Conservation (phyloP, 2,888 invertebrate genomes). For the Gortyna flavago region DNA sequence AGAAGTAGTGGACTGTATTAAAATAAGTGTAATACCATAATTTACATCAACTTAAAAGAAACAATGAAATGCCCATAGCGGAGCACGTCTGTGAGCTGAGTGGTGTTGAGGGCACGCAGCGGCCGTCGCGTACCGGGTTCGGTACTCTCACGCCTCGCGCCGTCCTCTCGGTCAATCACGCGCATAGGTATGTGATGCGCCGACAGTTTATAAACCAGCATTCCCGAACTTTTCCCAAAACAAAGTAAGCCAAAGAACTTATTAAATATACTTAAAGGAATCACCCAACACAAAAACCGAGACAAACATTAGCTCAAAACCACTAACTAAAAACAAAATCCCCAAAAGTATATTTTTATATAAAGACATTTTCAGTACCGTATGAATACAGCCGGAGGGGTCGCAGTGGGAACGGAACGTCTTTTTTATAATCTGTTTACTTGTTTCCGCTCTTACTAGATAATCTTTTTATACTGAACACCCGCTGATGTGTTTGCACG, state of each 20-base stretch:
- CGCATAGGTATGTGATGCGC: no score
- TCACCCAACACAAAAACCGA: neutral
- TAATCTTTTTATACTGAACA: slow-evolving; percentile 85
- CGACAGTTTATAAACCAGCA: no score
- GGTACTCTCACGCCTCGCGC: no score
- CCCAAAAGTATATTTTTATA: slow-evolving; percentile 37
- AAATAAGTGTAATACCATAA: no score
- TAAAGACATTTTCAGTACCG: slow-evolving; percentile 59
- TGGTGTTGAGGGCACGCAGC: no score
- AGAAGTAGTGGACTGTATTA: no score
- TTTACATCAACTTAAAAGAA: no score
- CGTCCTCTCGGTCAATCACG: no score
- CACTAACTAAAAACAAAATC: slow-evolving; percentile 30
- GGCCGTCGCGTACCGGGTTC: no score
- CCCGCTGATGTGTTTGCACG: slow-evolving; percentile 77
- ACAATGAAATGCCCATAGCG: no score
- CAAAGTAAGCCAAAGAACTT: neutral
- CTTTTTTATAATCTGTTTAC: slow-evolving; percentile 89
- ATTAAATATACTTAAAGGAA: neutral
- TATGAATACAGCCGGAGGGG: slow-evolving; percentile 76
- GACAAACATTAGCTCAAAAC: slow-evolving; percentile 18
- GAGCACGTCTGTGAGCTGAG: no score
- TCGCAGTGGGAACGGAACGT: slow-evolving; percentile 76
- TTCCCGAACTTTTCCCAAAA: no score
- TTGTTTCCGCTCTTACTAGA: slow-evolving; percentile 81